Evolutionary conservation across 2,113 vertebrate species (phyloP).

Genomic region (Vireo altiloquus): DNA sequence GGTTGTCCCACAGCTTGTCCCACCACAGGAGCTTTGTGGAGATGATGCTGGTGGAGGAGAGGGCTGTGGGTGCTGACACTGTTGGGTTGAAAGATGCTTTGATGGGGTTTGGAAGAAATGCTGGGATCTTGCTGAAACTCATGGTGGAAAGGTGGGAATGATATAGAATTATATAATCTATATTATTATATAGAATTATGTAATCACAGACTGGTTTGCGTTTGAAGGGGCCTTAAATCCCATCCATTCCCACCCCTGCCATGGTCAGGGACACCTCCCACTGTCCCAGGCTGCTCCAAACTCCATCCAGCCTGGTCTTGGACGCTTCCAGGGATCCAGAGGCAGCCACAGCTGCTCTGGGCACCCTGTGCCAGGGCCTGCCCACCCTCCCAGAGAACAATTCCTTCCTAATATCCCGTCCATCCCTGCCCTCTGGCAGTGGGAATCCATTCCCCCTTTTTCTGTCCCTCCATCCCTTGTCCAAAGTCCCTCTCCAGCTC

Average conservation of each 20-base stretch:
- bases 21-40: background rate
- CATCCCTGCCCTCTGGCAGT: rapidly evolving
- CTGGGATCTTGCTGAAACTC: background rate
- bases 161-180: background rate
- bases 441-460: rapidly evolving
- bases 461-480: rapidly evolving
- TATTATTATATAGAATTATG: background rate
- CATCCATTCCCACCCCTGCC: no score
- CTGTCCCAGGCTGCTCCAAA: rapidly evolving
- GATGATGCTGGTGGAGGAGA: background rate
- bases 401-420: background rate
- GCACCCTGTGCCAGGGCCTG: background rate
- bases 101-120: background rate
- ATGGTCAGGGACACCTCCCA: background rate
- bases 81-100: background rate
- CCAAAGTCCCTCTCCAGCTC: background rate
- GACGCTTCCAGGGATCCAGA: background rate
- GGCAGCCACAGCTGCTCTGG: background rate
- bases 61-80: background rate
- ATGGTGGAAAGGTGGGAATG: background rate
- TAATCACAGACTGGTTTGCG: background rate
- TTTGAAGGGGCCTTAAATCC: background rate
- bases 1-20: background rate
- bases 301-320: background rate
- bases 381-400: rapidly evolving